Base-by-base conservation (phyloP, 1,140 invertebrate genomes). In the Ips nitidus region DNA sequence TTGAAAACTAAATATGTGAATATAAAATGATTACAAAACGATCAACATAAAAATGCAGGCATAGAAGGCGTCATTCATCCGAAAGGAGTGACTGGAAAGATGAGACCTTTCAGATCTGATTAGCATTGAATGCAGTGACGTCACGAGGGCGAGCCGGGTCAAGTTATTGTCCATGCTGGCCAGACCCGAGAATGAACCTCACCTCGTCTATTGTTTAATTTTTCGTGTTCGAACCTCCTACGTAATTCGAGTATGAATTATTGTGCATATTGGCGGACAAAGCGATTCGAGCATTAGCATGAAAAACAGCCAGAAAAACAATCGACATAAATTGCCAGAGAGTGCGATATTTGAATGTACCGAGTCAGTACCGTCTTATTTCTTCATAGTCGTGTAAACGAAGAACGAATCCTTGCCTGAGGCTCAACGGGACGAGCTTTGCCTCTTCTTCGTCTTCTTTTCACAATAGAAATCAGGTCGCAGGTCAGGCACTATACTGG, bases 121-220 rank as follows among this genome's bases (percentile, higher is more conserved):
- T 76, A 75, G 74, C 75, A 76, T 76, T 76, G 75, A 76, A 76
- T 76, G 64, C 65, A 39, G 67, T 76, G 72, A 76, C 74, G 75
- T 76, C 75, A 76, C 59, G 69, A 75, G 71, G 75, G 75, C 75
- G 75, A 76, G 75, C 69, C 75, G 67, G 75, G 75, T 76, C 75
- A 76, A 69, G 52, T 63, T 68, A 76, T 76, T 76, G 75, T 76
- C 74, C 75, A 73, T 61, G 56, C 45, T 56, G 64, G 53, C 50
- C 64, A 45, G 55, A 57, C 45, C 65, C 55, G 55, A 37, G 62
- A 55, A 64, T 64, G 62, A 67, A 67, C 65, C 65, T 67, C 65
- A 47, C 65, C 65, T 67, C 55, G 55, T 55, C 62, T 67, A 67
- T 67, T 67, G 65, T 67, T 67, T 67, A 39, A 59, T 57, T 58